Evolutionary conservation across 2,113 vertebrate genomes (phyloP).

Genomic region (Fulica atra): DNA sequence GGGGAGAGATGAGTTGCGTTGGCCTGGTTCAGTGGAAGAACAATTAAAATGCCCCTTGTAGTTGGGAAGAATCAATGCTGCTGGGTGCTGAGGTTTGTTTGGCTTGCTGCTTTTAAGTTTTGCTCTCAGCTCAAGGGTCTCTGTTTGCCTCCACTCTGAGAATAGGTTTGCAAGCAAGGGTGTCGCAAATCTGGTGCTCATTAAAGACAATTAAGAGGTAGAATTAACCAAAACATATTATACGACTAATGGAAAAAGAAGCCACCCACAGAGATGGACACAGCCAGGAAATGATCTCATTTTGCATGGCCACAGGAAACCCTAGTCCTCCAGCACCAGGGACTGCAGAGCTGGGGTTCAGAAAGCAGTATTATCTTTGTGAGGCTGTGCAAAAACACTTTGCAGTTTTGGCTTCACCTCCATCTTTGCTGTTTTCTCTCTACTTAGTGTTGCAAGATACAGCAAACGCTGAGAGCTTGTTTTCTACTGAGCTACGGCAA

Average conservation of each 20-base stretch:
- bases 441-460: neutral
- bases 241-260: conserved; percentile 75
- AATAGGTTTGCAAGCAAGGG: conserved; percentile 58
- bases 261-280: conserved; percentile 76
- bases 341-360: neutral
- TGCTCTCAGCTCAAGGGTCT: conserved; percentile 49
- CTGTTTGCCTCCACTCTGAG: conserved; percentile 50
- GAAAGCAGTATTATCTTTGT: neutral
- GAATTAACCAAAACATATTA: conserved; percentile 78
- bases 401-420: conserved; percentile 23
- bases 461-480: conserved; percentile 36
- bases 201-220: conserved; percentile 81
- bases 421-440: conserved; percentile 22
- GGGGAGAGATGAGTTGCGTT: neutral
- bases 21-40: neutral
- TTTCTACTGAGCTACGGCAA: conserved; percentile 40
- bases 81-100: neutral
- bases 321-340: conserved; percentile 28
- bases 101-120: conserved; percentile 11
- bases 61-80: neutral
- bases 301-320: conserved; percentile 62
- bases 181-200: conserved; percentile 74
- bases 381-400: neutral
- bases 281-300: conserved; percentile 66
- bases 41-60: neutral